Percentiles rank a stretch among this genome's conserved stretches.
These are phyloP conservation scores for Perizoma affinitatum DNA, from an alignment of 2,888 invertebrate genomes.

Conservation along the genomic window DNA sequence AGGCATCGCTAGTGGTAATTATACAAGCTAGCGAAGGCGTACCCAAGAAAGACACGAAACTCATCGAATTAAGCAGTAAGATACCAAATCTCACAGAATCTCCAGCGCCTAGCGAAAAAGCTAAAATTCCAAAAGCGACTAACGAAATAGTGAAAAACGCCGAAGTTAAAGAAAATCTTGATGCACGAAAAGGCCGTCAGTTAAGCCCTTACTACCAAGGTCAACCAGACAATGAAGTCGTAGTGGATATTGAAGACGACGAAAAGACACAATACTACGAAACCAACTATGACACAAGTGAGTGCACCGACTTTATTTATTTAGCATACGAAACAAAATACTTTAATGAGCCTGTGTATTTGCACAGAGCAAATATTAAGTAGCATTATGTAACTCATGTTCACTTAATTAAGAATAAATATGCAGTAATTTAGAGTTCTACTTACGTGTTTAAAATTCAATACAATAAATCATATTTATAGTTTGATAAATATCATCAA, in stretches of 20 bases:
- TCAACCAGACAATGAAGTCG: conserved; percentile 83
- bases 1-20: conserved; percentile 68
- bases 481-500: too few relatives aligned
- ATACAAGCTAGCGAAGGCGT: conserved; percentile 59
- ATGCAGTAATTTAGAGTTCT: too few relatives aligned
- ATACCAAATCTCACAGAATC: conserved; percentile 28
- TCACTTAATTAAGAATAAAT: not conserved
- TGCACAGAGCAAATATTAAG: conserved; percentile 18
- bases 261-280: conserved; percentile 90
- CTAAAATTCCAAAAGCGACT: conserved; percentile 12
- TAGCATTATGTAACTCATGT: conserved; percentile 1
- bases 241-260: conserved; percentile 88
- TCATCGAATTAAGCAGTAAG: conserved; percentile 28
- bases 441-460: too few relatives aligned
- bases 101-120: conserved; percentile 20
- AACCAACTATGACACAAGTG: conserved; percentile 90
- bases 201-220: conserved; percentile 50
- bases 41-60: conserved; percentile 51
- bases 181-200: conserved; percentile 55
- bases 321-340: conserved; percentile 17
- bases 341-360: conserved; percentile 12
- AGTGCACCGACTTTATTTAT: conserved; percentile 57
- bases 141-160: conserved; percentile 19
- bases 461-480: too few relatives aligned
- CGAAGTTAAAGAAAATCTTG: conserved; percentile 29